Percentiles rank a stretch among this genome's conserved stretches.
These are phyloP conservation scores for Parasteatoda lunata DNA, from an alignment of 2,888 invertebrate genomes.

Conservation along the genomic window DNA sequence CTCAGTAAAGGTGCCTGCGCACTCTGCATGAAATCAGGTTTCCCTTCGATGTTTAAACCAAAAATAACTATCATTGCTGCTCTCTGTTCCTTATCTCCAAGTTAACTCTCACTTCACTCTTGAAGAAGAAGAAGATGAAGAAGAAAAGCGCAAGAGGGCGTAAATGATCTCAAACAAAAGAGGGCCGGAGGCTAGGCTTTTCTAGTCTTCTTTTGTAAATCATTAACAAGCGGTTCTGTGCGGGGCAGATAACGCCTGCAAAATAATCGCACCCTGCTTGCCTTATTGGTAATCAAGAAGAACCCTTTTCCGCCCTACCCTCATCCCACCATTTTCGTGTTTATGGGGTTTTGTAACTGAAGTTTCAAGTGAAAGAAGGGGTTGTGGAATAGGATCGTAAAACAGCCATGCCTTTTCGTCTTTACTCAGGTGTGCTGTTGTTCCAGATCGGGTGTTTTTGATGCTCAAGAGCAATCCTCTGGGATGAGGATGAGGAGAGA, in stretches of 20 bases:
- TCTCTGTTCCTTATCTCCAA: slow-evolving; percentile 10
- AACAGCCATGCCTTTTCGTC: slow-evolving; percentile 23
- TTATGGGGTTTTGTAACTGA: slow-evolving; percentile 49
- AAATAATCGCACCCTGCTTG: slow-evolving; percentile 48
- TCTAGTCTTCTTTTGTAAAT: slow-evolving; percentile 65
- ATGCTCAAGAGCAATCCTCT: not conserved
- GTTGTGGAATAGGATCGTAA: slow-evolving; percentile 39
- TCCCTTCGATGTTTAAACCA: slow-evolving; percentile 19
- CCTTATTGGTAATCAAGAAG: slow-evolving; percentile 66
- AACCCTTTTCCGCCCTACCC: not conserved
- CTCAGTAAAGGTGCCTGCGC: not conserved
- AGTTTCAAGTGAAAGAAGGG: not conserved
- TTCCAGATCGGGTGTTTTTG: slow-evolving; percentile 28
- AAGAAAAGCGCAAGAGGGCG: slow-evolving; percentile 51
- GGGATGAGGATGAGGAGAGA: slow-evolving; percentile 6
- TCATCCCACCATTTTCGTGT: slow-evolving; percentile 20
- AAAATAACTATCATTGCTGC: slow-evolving; percentile 39
- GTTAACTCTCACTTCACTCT: not conserved
- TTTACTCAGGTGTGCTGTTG: slow-evolving; percentile 40
- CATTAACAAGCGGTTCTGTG: slow-evolving; percentile 61
- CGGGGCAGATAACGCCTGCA: slow-evolving; percentile 50
- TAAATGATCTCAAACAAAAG: slow-evolving; percentile 64
- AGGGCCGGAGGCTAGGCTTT: slow-evolving; percentile 23
- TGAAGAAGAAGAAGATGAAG: slow-evolving; percentile 10
- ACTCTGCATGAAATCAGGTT: not conserved